phyloP scores from a whole-genome alignment of 2,113 vertebrate genomes.

The Saimiri boliviensis region DNA sequence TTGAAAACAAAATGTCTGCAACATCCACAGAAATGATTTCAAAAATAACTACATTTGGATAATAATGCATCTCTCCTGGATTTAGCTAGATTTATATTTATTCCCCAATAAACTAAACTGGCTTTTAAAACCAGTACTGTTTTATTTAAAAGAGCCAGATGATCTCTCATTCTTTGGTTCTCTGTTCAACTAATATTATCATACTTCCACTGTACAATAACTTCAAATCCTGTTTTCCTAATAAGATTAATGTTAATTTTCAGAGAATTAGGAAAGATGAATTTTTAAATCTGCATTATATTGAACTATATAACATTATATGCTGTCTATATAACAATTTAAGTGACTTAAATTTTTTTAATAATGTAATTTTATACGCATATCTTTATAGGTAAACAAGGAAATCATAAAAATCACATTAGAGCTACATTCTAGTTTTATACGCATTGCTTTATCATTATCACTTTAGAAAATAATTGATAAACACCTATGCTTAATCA shows the following conservation, averaged over 20 bases:
- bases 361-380: background rate
- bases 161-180: background rate
- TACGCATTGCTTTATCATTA: background rate
- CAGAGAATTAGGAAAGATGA: constrained; percentile 6
- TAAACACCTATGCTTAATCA: constrained; percentile 5
- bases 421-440: background rate
- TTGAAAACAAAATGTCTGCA: background rate
- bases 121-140: background rate
- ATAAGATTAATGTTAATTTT: constrained; percentile 18
- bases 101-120: background rate
- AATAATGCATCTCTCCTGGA: background rate
- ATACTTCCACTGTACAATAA: background rate
- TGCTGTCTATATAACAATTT: background rate
- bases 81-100: background rate
- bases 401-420: background rate
- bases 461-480: background rate
- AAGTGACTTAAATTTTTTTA: constrained; percentile 20
- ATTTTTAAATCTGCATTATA: background rate
- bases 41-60: constrained; percentile 12
- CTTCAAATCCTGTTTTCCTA: constrained; percentile 17
- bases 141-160: constrained; percentile 8
- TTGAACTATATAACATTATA: background rate
- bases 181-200: background rate
- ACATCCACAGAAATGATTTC: background rate
- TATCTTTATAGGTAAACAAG: background rate